These are phyloP conservation scores for Drosophila maculinotata DNA, from an alignment of 2,888 invertebrate genomes.

Conservation along the genomic window DNA sequence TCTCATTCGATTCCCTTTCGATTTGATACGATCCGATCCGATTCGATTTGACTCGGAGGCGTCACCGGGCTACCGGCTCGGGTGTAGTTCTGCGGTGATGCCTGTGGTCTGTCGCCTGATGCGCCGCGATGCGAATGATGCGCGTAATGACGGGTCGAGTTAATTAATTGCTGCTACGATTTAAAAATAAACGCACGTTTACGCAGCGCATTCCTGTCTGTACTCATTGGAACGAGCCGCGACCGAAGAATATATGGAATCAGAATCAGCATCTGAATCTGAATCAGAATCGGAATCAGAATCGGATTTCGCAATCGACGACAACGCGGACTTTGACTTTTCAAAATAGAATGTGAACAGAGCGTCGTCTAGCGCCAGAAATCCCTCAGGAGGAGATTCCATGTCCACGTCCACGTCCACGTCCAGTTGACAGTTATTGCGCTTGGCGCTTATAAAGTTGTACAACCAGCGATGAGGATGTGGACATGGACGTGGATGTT, in stretches of 20 bases:
- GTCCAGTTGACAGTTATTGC: conserved; percentile 61
- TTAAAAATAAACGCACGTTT: conserved; percentile 79
- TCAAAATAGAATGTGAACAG: conserved; percentile 49
- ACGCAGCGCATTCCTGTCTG: conserved; percentile 70
- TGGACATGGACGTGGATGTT: conserved; percentile 5
- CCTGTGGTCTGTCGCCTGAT: conserved; percentile 78
- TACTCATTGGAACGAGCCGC: conserved; percentile 50
- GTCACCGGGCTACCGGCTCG: conserved; percentile 9
- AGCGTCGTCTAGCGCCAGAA: conserved; percentile 39
- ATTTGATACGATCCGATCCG: conserved; percentile 8
- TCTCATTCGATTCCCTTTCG: too few species aligned
- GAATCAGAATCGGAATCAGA: too few species aligned
- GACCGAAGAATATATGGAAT: conserved; percentile 71
- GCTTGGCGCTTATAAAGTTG: conserved; percentile 74
- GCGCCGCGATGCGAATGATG: conserved; percentile 76
- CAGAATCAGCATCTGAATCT: conserved; percentile 36
- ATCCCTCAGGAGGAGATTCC: conserved; percentile 36
- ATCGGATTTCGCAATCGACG: conserved; percentile 51
- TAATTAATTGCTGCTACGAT: conserved; percentile 80
- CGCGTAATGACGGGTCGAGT: conserved; percentile 80
- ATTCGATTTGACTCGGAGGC: conserved; percentile 7
- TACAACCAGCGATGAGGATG: conserved; percentile 28
- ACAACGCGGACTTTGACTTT: conserved; percentile 53
- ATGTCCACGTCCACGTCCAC: not conserved
- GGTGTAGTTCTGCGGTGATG: conserved; percentile 43